Percentiles rank a stretch among this genome's conserved stretches.
Conservation (phyloP, 2,888 invertebrate genomes). For the Phyllotreta cruciferae region DNA sequence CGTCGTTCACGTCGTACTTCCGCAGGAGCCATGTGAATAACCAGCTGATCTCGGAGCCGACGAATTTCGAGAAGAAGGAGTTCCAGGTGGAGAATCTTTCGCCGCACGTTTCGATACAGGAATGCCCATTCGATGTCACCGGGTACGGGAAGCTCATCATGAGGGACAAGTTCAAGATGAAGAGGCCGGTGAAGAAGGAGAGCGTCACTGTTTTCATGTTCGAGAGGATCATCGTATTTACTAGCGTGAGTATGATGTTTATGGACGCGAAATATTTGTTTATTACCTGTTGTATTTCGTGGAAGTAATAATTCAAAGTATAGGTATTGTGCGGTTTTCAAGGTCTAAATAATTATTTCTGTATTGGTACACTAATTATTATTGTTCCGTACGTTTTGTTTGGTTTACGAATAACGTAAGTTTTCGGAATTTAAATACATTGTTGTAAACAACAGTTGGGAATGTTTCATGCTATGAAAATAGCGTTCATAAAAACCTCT, state of each 20-base stretch:
- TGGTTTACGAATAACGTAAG: too few relatives aligned
- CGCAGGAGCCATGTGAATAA: conserved; percentile 9
- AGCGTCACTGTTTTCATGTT: conserved; percentile 54
- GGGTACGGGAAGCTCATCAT: conserved; percentile 51
- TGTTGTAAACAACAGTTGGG: too few relatives aligned
- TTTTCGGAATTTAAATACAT: too few relatives aligned
- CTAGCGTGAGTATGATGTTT: conserved; percentile 38
- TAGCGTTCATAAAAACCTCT: too few relatives aligned
- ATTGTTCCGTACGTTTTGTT: not conserved
- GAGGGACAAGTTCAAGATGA: conserved; percentile 51
- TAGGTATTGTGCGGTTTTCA: conserved; percentile 1
- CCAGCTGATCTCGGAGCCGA: conserved; percentile 40
- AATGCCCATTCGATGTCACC: conserved; percentile 57
- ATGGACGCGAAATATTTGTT: too few relatives aligned
- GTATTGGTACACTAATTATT: conserved; percentile 1
- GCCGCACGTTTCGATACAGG: conserved; percentile 37
- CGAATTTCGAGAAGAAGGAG: conserved; percentile 35
- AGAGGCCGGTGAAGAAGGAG: conserved; percentile 48
- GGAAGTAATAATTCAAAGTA: not conserved
- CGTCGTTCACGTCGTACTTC: conserved; percentile 24
- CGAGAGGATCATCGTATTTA: conserved; percentile 54
- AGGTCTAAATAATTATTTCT: conserved; percentile 8
- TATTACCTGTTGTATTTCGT: not conserved
- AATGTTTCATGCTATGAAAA: too few relatives aligned
- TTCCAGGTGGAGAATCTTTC: conserved; percentile 31